Conservation (phyloP, 2,797 vertebrate species). For the Manis javanica region DNA sequence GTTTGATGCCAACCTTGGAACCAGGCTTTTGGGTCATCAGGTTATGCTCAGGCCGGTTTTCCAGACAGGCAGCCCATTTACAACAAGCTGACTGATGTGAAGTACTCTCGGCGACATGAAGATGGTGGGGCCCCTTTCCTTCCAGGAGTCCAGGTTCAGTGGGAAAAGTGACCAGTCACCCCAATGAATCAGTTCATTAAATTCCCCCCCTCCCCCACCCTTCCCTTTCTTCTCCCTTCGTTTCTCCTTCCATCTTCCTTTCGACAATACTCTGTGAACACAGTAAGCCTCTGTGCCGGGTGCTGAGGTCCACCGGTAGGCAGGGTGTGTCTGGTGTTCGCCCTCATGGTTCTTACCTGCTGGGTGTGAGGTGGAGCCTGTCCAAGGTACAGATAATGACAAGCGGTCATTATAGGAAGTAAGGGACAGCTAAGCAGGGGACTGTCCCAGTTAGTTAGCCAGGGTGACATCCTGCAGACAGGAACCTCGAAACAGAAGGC, state of each 20-base stretch:
- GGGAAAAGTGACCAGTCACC: neutral
- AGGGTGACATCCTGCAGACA: neutral
- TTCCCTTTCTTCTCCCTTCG: neutral
- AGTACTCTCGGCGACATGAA: neutral
- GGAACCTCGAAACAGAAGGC: neutral
- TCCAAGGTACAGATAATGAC: neutral
- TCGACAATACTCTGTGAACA: neutral
- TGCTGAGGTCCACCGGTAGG: neutral
- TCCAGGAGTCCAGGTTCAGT: neutral
- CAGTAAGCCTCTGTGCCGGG: neutral
- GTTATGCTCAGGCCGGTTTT: neutral
- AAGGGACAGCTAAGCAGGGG: neutral
- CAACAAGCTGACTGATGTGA: accelerated
- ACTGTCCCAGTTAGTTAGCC: neutral
- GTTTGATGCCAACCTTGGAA: neutral
- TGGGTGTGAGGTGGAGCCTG: neutral
- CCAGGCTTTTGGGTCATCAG: neutral
- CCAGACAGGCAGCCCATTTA: neutral
- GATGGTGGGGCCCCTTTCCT: neutral
- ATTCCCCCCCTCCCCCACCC: neutral
- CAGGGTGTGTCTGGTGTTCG: neutral
- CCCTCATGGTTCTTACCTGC: neutral
- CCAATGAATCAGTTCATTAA: neutral
- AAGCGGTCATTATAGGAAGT: neutral
- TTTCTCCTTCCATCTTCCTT: neutral